phyloP scores from a whole-genome alignment of 2,797 vertebrate genomes.

The Pantherophis alleghaniensis region DNA sequence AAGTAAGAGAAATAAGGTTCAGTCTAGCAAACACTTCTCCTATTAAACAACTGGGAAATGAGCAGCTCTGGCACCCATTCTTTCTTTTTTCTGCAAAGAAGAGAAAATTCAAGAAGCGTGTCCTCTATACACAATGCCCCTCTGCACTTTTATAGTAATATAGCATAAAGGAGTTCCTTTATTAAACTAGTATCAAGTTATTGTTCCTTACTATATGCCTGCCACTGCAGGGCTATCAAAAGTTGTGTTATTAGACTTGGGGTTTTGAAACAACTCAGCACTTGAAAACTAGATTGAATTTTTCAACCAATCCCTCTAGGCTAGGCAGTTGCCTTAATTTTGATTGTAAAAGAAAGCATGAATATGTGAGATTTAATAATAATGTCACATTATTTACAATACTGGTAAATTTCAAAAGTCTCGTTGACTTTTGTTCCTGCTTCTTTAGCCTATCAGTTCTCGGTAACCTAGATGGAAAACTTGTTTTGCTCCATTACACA shows the following conservation, averaged over 20 bases:
- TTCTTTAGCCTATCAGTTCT: not conserved
- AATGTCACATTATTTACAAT: not conserved
- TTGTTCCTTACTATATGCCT: not conserved
- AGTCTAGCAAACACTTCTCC: not conserved
- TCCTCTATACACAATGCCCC: not conserved
- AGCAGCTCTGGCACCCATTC: not conserved
- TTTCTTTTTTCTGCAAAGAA: not conserved
- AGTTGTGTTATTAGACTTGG: not conserved
- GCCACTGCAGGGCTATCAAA: not conserved
- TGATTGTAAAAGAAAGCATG: not conserved
- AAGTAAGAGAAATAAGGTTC: conserved; percentile 1
- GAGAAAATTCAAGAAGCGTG: not conserved
- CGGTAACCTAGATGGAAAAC: not conserved
- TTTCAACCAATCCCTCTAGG: not conserved
- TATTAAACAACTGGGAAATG: not conserved
- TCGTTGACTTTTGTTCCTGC: not conserved
- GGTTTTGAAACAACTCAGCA: not conserved
- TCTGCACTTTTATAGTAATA: not conserved
- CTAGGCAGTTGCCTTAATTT: not conserved
- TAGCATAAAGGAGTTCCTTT: not conserved
- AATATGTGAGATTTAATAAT: not conserved
- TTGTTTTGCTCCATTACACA: not conserved
- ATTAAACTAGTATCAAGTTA: not conserved
- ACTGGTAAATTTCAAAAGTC: not conserved
- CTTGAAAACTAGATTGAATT: not conserved